Conservation (phyloP, 30 jellyfish, hydroid and myxozoan species). For the Aurelia aurita region DNA sequence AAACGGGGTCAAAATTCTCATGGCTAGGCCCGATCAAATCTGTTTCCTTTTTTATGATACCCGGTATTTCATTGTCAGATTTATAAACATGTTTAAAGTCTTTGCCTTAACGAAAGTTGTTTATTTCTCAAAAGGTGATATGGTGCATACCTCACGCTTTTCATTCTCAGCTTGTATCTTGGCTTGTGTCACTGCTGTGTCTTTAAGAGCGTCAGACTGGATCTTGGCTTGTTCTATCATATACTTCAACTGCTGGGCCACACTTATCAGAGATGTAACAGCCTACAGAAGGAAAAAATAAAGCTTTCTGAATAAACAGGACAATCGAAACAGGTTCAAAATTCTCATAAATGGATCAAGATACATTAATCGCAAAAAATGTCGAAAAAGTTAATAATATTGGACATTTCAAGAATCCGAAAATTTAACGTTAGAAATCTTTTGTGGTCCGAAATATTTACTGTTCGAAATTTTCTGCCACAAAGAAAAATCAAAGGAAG, state of each 20-base stretch:
- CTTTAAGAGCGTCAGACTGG: constrained; percentile 91
- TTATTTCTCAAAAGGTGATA: no score
- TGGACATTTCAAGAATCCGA: no score
- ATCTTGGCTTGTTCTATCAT: constrained; percentile 90
- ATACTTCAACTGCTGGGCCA: constrained; percentile 93
- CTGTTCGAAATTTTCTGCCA: background rate
- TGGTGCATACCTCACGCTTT: constrained; percentile 87
- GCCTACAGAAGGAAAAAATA: constrained; percentile 57
- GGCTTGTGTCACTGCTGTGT: constrained; percentile 96
- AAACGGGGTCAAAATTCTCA: no score
- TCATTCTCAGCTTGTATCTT: constrained; percentile 97
- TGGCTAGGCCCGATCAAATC: no score
- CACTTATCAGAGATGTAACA: constrained; percentile 75
- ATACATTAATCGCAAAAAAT: no score
- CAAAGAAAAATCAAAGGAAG: background rate
- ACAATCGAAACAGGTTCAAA: background rate
- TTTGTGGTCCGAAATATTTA: background rate
- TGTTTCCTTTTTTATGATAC: no score
- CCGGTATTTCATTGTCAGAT: no score
- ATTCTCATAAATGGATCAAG: no score
- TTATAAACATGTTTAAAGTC: no score
- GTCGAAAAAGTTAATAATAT: no score
- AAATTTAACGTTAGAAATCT: no score
- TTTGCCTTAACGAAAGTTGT: no score
- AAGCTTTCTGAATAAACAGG: background rate